phyloP scores from a whole-genome alignment of 1,140 invertebrate genomes.

The Anastrepha obliqua region DNA sequence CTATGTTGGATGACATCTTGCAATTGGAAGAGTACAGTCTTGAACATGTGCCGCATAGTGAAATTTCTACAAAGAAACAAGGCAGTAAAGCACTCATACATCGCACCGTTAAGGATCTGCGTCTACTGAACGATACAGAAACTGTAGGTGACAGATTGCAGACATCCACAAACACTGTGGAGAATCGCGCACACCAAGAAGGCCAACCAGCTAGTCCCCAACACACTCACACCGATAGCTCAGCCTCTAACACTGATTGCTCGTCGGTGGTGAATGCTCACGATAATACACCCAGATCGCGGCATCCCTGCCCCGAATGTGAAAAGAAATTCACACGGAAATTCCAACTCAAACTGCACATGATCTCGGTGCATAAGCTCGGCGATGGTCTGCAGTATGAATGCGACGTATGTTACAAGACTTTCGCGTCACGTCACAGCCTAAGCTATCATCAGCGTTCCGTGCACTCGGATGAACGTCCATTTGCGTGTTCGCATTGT shows the following conservation, averaged over 20 bases:
- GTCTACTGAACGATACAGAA: neutral
- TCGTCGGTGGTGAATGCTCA: neutral
- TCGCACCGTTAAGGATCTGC: neutral
- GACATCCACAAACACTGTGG: too few relatives aligned
- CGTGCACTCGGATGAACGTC: slow-evolving; percentile 74
- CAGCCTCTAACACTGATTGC: neutral
- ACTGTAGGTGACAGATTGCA: neutral
- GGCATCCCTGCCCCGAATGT: slow-evolving; percentile 65
- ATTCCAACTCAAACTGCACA: slow-evolving; percentile 68
- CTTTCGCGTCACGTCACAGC: slow-evolving; percentile 68
- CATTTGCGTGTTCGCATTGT: slow-evolving; percentile 74
- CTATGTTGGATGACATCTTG: slow-evolving; percentile 43
- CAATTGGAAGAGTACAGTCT: slow-evolving; percentile 24
- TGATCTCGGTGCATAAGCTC: slow-evolving; percentile 67
- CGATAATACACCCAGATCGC: slow-evolving; percentile 54
- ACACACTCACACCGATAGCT: neutral
- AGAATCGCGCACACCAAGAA: neutral
- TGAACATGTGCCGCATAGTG: neutral
- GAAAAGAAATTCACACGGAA: slow-evolving; percentile 71
- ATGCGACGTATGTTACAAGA: slow-evolving; percentile 67
- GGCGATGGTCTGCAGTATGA: slow-evolving; percentile 66
- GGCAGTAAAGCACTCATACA: neutral
- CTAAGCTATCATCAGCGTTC: slow-evolving; percentile 68
- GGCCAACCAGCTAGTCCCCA: neutral
- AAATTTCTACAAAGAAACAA: neutral